Conservation (phyloP, 2,113 vertebrate species). For the Tauraco erythrolophus region DNA sequence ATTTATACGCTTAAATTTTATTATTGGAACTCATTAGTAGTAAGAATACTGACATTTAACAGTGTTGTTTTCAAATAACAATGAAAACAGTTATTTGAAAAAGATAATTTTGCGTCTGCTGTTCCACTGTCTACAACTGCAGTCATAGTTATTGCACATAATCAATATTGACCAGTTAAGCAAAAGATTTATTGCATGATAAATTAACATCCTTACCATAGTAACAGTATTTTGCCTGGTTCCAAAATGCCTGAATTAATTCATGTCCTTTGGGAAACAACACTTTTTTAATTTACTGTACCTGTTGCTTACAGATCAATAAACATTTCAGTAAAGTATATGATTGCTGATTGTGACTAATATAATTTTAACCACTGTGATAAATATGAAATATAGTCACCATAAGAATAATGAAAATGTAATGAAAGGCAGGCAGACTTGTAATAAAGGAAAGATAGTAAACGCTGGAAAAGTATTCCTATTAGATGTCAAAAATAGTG, state of each 20-base stretch:
- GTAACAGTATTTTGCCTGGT: neutral
- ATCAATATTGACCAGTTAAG: conserved; percentile 32
- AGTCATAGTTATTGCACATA: neutral
- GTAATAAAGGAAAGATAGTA: conserved; percentile 24
- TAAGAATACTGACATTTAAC: neutral
- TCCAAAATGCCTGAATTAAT: conserved; percentile 3
- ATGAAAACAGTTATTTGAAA: neutral
- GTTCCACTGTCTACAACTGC: neutral
- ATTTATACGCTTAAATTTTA: neutral
- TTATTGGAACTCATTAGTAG: neutral
- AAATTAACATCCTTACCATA: conserved; percentile 7
- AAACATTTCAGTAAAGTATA: conserved; percentile 31
- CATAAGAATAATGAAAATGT: conserved; percentile 47
- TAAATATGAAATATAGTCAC: conserved; percentile 52
- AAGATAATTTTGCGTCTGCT: neutral
- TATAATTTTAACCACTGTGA: conserved; percentile 40
- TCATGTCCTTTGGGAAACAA: neutral
- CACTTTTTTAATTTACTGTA: conserved; percentile 12
- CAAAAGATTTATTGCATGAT: conserved; percentile 1
- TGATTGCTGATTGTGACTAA: conserved; percentile 16
- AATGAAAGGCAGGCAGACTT: conserved; percentile 5
- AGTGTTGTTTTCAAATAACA: neutral
- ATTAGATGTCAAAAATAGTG: conserved; percentile 38
- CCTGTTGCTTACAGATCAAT: conserved; percentile 39
- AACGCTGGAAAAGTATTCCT: conserved; percentile 8